Conservation (phyloP, 2,888 invertebrate species). For the Acanthococcus lagerstroemiae region DNA sequence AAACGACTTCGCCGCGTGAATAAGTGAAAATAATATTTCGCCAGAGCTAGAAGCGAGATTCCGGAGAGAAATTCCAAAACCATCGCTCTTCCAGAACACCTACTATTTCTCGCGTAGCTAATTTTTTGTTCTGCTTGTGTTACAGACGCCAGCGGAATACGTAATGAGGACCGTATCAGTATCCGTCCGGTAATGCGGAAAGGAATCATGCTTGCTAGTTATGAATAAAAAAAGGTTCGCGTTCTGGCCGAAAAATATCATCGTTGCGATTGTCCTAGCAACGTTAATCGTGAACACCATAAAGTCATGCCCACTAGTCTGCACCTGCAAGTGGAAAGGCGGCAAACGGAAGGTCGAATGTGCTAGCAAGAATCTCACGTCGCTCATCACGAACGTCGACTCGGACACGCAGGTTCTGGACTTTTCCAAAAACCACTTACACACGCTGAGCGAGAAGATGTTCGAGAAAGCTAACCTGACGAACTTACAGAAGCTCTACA, state of each 20-base stretch:
- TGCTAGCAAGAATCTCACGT: slow-evolving; percentile 61
- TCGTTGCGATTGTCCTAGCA: slow-evolving; percentile 22
- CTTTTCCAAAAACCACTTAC: slow-evolving; percentile 68
- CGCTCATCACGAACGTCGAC: slow-evolving; percentile 69
- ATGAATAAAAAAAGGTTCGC: slow-evolving; percentile 21
- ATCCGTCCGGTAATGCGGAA: neutral
- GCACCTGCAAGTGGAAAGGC: slow-evolving; percentile 35
- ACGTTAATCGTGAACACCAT: slow-evolving; percentile 17
- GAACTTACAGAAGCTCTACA: slow-evolving; percentile 77
- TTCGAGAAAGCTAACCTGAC: slow-evolving; percentile 68
- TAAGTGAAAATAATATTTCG: too few relatives aligned
- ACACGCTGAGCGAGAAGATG: slow-evolving; percentile 60
- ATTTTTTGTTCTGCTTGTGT: neutral
- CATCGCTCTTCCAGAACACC: too few relatives aligned
- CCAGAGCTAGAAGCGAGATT: too few relatives aligned
- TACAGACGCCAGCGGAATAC: neutral
- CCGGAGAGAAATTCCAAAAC: too few relatives aligned
- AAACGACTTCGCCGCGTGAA: too few relatives aligned
- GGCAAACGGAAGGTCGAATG: slow-evolving; percentile 74
- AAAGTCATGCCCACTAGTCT: slow-evolving; percentile 30
- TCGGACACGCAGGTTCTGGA: slow-evolving; percentile 79
- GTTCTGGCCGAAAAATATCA: slow-evolving; percentile 17
- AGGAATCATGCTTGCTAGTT: slow-evolving; percentile 16
- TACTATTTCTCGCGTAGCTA: too few relatives aligned
- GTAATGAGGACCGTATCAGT: neutral